Conservation (phyloP, 2,113 vertebrate species). For the Xyliphius kryptos region DNA sequence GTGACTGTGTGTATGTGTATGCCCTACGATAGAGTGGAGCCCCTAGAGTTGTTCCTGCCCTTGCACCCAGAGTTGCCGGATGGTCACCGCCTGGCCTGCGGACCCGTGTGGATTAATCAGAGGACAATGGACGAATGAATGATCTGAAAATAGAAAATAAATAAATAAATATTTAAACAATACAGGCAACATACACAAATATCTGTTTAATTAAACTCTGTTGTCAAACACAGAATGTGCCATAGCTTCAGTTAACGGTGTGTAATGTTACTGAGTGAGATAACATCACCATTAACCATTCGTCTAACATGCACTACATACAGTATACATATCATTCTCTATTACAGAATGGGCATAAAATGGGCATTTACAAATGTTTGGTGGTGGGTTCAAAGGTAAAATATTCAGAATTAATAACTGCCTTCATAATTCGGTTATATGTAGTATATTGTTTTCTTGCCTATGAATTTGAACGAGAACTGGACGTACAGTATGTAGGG, state of each 20-base stretch:
- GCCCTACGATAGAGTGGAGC: no score
- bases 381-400: no score
- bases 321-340: background rate
- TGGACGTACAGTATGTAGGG: background rate
- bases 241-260: conserved; percentile 9
- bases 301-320: conserved; percentile 3
- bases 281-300: conserved; percentile 8
- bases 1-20: no score
- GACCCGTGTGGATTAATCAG: no score
- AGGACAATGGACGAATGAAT: no score
- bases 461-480: background rate
- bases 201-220: conserved; percentile 38
- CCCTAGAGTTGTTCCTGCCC: no score
- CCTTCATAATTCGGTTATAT: background rate
- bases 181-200: conserved; percentile 45
- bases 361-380: background rate
- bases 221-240: conserved; percentile 16
- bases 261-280: background rate
- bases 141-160: conserved; percentile 55
- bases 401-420: background rate
- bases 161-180: conserved; percentile 48
- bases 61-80: no score
- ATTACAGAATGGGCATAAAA: background rate
- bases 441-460: background rate
- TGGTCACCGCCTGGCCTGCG: no score